Conservation (phyloP, 2,113 vertebrate genomes). For the Protobothrops flavoviridis region DNA sequence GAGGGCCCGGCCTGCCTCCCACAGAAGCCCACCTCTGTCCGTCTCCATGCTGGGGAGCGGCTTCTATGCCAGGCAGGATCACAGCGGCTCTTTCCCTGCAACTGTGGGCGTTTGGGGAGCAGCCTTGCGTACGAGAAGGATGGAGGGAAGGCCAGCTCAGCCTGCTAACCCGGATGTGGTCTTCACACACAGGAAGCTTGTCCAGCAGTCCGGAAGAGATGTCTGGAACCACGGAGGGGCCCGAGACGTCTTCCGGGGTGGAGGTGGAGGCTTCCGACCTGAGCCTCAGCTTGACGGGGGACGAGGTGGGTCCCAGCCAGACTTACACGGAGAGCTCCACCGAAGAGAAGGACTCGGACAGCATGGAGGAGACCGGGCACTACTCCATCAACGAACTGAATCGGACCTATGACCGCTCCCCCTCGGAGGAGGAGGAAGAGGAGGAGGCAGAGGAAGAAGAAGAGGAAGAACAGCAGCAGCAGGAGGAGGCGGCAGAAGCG, state of each 20-base stretch:
- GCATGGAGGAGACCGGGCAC: constrained; percentile 90
- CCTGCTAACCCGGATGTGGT: fast-evolving
- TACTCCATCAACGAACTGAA: constrained; percentile 88
- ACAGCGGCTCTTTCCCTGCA: background rate
- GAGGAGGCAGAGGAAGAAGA: constrained; percentile 69
- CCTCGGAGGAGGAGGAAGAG: constrained; percentile 76
- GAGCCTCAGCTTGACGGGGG: constrained; percentile 75
- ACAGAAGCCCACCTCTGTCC: background rate
- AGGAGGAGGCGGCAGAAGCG: constrained; percentile 71
- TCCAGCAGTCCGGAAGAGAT: constrained; percentile 77
- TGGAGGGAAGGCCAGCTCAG: background rate
- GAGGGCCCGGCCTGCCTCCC: background rate
- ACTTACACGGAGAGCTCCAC: constrained; percentile 68
- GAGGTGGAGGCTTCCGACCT: constrained; percentile 77
- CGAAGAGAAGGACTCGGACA: constrained; percentile 90
- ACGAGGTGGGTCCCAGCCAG: constrained; percentile 67
- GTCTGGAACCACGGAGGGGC: constrained; percentile 71
- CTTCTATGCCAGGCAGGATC: background rate
- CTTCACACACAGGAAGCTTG: constrained; percentile 60
- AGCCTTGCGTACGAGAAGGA: too few relatives aligned
- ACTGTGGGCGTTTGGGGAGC: background rate
- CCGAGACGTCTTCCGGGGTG: constrained; percentile 75
- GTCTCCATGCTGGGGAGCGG: background rate
- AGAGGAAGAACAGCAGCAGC: constrained; percentile 71
- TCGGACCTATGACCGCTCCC: constrained; percentile 73